Conservation (phyloP, 1,140 invertebrate genomes). For the Ceratina japonica region DNA sequence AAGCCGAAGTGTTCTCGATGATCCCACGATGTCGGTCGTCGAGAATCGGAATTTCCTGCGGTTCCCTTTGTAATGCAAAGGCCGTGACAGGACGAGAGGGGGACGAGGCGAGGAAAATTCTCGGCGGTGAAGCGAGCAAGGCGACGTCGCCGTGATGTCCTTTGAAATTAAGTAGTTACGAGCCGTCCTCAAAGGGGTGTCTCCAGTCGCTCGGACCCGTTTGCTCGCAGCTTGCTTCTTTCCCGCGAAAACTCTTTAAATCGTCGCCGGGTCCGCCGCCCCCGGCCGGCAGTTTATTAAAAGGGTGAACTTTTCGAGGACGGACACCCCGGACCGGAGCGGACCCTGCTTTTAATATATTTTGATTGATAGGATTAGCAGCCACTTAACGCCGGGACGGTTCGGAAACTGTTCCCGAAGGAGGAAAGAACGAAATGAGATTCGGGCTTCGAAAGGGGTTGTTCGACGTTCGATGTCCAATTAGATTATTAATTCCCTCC, state of each 20-base stretch:
- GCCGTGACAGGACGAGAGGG: constrained; percentile 51
- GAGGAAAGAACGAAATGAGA: neutral
- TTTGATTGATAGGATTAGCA: constrained; percentile 77
- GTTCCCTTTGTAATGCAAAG: constrained; percentile 77
- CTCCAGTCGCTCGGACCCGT: constrained; percentile 35
- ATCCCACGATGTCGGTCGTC: constrained; percentile 50
- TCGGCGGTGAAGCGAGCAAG: constrained; percentile 52
- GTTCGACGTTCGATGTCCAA: neutral
- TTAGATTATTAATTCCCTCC: neutral
- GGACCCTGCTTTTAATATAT: constrained; percentile 72
- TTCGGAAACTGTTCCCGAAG: constrained; percentile 6
- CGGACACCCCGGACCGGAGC: constrained; percentile 33
- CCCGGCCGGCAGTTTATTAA: constrained; percentile 72
- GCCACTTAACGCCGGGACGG: constrained; percentile 43
- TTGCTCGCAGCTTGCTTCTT: constrained; percentile 54
- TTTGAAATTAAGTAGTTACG: constrained; percentile 74
- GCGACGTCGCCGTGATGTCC: constrained; percentile 58
- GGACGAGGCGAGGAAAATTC: constrained; percentile 32
- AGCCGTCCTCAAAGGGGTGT: constrained; percentile 63
- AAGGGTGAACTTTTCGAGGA: constrained; percentile 69
- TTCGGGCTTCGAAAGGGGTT: neutral
- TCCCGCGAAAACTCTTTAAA: constrained; percentile 72
- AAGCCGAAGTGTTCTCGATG: constrained; percentile 37
- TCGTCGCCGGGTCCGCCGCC: constrained; percentile 50
- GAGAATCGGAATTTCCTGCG: constrained; percentile 74